These are phyloP conservation scores for Drosophila nigrodunni DNA, from an alignment of 1,140 invertebrate genomes.

Conservation along the genomic window DNA sequence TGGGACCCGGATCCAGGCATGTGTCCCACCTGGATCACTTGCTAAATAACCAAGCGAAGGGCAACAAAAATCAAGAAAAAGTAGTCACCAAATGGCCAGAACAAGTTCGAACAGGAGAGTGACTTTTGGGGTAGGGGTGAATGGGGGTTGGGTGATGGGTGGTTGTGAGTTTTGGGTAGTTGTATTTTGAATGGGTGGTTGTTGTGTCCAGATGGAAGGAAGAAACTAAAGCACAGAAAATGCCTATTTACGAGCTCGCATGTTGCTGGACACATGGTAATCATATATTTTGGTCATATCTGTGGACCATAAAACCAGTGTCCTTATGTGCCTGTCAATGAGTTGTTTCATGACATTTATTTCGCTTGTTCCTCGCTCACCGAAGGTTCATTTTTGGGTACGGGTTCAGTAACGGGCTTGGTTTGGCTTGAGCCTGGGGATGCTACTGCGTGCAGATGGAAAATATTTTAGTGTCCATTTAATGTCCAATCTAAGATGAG, in stretches of 20 bases:
- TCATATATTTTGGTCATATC: slow-evolving; percentile 85
- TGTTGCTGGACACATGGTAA: slow-evolving; percentile 84
- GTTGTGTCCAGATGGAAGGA: slow-evolving; percentile 44
- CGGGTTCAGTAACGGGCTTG: neutral
- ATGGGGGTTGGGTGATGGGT: neutral
- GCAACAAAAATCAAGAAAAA: slow-evolving; percentile 62
- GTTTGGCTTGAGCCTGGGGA: neutral
- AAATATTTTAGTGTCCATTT: slow-evolving; percentile 85
- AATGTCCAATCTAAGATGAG: slow-evolving; percentile 84
- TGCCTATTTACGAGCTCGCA: slow-evolving; percentile 84
- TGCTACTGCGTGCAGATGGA: slow-evolving; percentile 77
- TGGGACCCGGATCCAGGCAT: slow-evolving; percentile 22
- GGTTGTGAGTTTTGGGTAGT: neutral
- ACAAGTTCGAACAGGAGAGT: slow-evolving; percentile 11
- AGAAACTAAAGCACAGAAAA: slow-evolving; percentile 78
- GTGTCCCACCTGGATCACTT: slow-evolving; percentile 84
- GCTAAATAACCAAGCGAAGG: slow-evolving; percentile 67
- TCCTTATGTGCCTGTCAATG: slow-evolving; percentile 85
- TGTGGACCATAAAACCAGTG: slow-evolving; percentile 84
- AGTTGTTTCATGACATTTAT: slow-evolving; percentile 84
- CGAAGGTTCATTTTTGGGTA: slow-evolving; percentile 12
- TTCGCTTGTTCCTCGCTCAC: slow-evolving; percentile 65
- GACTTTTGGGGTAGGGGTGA: neutral
- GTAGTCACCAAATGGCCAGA: slow-evolving; percentile 46
- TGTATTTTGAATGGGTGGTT: slow-evolving; percentile 10